Evolutionary conservation across 2,797 vertebrate species (phyloP), one percentile per base, ranked within the genome.

Genomic region (Peromyscus melanophrys): DNA sequence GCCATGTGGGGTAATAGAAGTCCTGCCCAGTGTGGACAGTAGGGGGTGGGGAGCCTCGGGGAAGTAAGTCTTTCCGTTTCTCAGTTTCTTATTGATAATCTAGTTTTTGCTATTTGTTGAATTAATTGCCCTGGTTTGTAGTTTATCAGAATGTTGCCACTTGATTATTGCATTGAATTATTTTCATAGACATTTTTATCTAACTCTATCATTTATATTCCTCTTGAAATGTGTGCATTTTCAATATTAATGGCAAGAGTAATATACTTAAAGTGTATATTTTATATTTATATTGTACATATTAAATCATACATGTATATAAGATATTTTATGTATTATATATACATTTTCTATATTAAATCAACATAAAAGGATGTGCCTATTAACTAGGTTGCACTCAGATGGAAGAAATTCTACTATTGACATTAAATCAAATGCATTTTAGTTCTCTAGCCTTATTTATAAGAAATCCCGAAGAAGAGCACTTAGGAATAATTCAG

Each of bases 141-240:
- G 9, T 93, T 61, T 75, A 29, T 94, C 46, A 91, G 46, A 82
- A 90, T 69, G 82, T 40, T 55, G 1, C 7, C 4, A 27, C 14
- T 27, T 49, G 29, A 14, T 65, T 85, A 6, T 61, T 91, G 4
- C 34, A 57, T 75, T 87, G 73, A 57, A 55, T 52, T 95, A 71
- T 94, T 78, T 86, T 86, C 57, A 59, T 86, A 59, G 52, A 82
- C 55, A 1, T 77, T 84, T 83, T 40, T 46, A 94, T 37, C 34
- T 63, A 40, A 80, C 19, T 23, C 31, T 87, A 40, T 63, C 8
- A n/a, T 49, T 23, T 55, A 49, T 63, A 40, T 23, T 17, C 21
- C 6, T 55, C 90, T 95, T 63, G n/a, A 94, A 93, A 55, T 83
- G 43, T 89, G 46, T 63, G 16, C 46, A 93, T 92, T 23, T 61